Evolutionary conservation across 2,888 invertebrate genomes (phyloP).

Genomic region (Eucera pruinosa): DNA sequence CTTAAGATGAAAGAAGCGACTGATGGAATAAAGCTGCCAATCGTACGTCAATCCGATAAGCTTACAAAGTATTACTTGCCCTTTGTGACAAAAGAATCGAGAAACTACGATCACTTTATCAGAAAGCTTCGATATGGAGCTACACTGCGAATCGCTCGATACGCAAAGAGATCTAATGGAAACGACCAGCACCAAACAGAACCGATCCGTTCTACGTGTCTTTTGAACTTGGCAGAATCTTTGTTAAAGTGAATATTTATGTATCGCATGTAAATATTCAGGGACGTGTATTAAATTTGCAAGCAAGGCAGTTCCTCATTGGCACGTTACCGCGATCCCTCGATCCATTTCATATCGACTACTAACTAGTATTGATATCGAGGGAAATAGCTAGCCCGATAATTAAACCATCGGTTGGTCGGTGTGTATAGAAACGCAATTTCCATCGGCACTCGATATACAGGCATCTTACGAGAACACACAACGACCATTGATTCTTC

Average conservation of each 20-base stretch:
- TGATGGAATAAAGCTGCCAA: no score
- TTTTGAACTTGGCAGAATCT: conserved; percentile 1
- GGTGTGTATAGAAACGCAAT: conserved; percentile 46
- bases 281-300: conserved; percentile 20
- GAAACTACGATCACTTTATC: background rate
- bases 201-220: background rate
- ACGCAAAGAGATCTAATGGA: background rate
- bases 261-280: conserved; percentile 30
- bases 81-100: background rate
- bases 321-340: conserved; percentile 11
- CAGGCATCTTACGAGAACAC: conserved; percentile 18
- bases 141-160: background rate
- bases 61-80: background rate
- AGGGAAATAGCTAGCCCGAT: conserved; percentile 36
- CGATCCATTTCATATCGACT: conserved; percentile 24
- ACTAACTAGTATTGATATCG: conserved; percentile 41
- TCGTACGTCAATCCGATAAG: background rate
- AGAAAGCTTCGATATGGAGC: background rate
- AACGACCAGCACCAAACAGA: background rate
- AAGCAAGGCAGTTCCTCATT: conserved; percentile 11
- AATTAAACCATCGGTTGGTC: conserved; percentile 49
- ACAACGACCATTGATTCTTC: conserved; percentile 21
- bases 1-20: no score
- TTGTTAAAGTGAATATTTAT: background rate
- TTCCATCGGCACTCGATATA: conserved; percentile 42